Conservation (phyloP, 2,888 invertebrate species). For the Drosophila picticornis region DNA sequence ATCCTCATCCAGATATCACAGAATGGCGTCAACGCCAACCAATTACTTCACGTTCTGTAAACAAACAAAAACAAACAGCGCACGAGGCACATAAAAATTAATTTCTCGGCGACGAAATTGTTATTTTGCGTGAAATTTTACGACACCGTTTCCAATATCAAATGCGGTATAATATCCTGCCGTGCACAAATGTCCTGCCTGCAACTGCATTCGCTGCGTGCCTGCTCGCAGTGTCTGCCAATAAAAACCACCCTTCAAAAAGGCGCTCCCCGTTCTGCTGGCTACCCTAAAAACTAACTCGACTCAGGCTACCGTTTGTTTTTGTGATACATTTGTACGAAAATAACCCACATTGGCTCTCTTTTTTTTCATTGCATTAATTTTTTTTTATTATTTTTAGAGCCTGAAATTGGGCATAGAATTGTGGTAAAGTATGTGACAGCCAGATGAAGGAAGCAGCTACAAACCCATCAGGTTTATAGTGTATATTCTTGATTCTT, state of each 20-base stretch:
- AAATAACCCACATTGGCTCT: constrained; percentile 67
- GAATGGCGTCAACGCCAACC: constrained; percentile 61
- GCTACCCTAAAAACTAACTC: constrained; percentile 2
- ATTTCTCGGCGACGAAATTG: constrained; percentile 74
- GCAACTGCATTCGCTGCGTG: constrained; percentile 17
- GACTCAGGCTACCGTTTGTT: constrained; percentile 3
- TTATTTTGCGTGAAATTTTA: constrained; percentile 74
- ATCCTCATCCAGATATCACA: constrained; percentile 28
- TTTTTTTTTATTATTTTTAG: constrained; percentile 30
- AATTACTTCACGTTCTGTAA: constrained; percentile 75
- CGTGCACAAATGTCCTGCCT: constrained; percentile 20
- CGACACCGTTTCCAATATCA: constrained; percentile 49
- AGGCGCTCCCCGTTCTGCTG: neutral
- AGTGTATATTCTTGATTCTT: neutral
- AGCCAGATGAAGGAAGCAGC: neutral
- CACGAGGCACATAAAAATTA: constrained; percentile 68
- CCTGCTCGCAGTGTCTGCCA: constrained; percentile 13
- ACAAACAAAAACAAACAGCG: constrained; percentile 63
- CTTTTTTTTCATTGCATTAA: constrained; percentile 14
- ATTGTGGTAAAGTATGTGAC: neutral
- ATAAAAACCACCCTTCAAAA: constrained; percentile 62
- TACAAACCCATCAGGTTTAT: neutral
- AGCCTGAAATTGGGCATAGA: neutral
- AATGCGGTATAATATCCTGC: constrained; percentile 32
- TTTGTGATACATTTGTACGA: constrained; percentile 53